Base-by-base conservation (phyloP, 64 coral and sea anemone genomes). In the Actinia tenebrosa region DNA sequence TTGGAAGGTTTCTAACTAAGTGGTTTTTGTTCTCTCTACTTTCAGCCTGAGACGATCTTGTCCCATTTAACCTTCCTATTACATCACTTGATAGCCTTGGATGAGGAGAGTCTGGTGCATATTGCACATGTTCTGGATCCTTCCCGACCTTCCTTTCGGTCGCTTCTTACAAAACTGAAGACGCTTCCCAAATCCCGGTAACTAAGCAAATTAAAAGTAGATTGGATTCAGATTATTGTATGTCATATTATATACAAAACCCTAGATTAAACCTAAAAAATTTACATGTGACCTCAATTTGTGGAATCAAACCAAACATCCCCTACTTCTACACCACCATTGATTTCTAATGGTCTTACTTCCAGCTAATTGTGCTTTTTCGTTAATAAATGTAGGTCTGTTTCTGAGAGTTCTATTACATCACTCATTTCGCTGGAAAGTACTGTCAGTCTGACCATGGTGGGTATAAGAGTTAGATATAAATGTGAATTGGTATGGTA, bases 21-120 rank as follows among this genome's bases (percentile, higher is more conserved):
- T 37, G 30, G 30, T 37, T 23, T 19, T 50, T 81, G 46, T 23
- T 52, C 16, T 81, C 19, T 20, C 27, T 50, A 37, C 30, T 91
- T 84, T 17, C 25, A 94, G 93, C 93, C 93, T 17, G 89, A 94
- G 71, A 90, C 93, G 19, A 91, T 94, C 50, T 80, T 94, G 19
- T 84, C 89, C 19, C 93, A 94, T 47, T 53, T 85, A 55, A 84
- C 83, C 30, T 94, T 90, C 69, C 44, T 94, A 71, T 64, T 84
- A 25, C 78, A 71, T 78, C 86, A 55, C n/a, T 62, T 94, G 77
- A 77, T 87, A 10, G 64, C 86, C 15, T 78, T 94, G 37, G 86
- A 94, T 26, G 93, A 94, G 53, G 84, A 87, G 46, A 86, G 79
- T 25, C 50, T 94, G 68, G 45, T 94, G n/a, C 93, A 87, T 27